Base-by-base conservation (phyloP, 2,888 invertebrate species). In the Dynastes maya region DNA sequence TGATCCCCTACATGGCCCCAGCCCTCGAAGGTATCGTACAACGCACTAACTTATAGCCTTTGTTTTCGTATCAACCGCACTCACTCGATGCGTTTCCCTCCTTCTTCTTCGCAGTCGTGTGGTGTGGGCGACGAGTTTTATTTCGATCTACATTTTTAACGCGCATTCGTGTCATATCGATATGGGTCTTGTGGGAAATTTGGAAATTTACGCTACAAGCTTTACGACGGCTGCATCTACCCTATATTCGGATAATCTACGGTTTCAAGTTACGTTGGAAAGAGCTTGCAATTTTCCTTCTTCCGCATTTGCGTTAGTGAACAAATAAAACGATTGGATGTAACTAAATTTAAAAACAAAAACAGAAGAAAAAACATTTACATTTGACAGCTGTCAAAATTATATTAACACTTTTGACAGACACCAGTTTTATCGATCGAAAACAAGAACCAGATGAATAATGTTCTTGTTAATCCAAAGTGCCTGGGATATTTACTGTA, bases 1-100 rank as follows among this genome's bases (percentile, higher is more conserved):
- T 45, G 16, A 45, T 37, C 22, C 45, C 51, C 6, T 70, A 13
- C 51, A 49, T 9, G 9, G 16, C 37, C 61, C 8, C 67, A 16
- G 45, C n/a, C 67, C 67, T 67, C 22, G n/a, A 16, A 13, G 71
- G 71, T 22, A 13, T 22, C 16, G 71, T 71, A 55, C 55, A 16
- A 6, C 16, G 16, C 37, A 45, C 76, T 76, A 78, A 76, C 79
- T 80, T 80, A 78, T 79, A 81, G 79, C 76, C 77, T 81, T 80
- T 81, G 80, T 79, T 80, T 77, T 79, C 68, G 75, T 29, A 22
- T 40, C 45, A 45, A 67, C n/a, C 55, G 22, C n/a, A 9, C 13
- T 29, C 29, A 45, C 53, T 16, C n/a, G 16, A 51, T 49, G 37
- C 70, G 4, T 29, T 45, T 5, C 16, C 27, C n/a, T 16, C 49